Evolutionary conservation across 2,113 vertebrate species (phyloP), one percentile per base, ranked within the genome.

Genomic region (Tympanuchus pallidicinctus): DNA sequence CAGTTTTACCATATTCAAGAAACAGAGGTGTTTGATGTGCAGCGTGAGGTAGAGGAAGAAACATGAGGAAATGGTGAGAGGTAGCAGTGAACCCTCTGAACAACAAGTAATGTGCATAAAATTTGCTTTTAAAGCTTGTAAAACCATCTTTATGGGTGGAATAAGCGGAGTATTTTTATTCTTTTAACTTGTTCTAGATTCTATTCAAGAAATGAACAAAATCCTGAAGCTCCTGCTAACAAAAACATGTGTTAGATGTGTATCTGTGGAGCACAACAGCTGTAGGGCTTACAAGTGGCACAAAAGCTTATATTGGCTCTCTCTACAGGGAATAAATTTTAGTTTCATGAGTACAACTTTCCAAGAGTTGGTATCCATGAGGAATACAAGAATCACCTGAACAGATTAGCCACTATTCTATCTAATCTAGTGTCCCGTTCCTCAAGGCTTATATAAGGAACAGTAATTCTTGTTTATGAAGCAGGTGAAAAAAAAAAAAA

Each of bases 401-500:
- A 76, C 60, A 80, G 91, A 77, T 95, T 91, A 94, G 67, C 82
- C 78, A 64, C n/a, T 22, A 59, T 57, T 90, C 69, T 74, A 88
- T 94, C 82, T 80, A 92, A 95, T 95, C 93, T 85, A n/a, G 27
- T 60, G 66, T 78, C 63, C 60, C 13, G 16, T 90, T 91, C 94
- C 76, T 95, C 1, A 1, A 59, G 88, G 79, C 34, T 83, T 88
- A 77, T 71, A 63, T 74, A 74, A 81, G 76, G 88, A 91, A 90
- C 74, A 93, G 60, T 86, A 90, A 88, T 83, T 92, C 86, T 88
- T 38, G 50, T 74, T 95, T 90, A 90, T 83, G 76, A 95, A 91
- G 34, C 38, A 56, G 56, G 38, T 77, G 64, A 8, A 38, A 38
- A 38, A 38, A 38, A 36, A 63, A 59, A 63, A 54, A 71, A 71